Base-by-base conservation (phyloP, 2,797 vertebrate genomes). In the Acridotheres tristis region DNA sequence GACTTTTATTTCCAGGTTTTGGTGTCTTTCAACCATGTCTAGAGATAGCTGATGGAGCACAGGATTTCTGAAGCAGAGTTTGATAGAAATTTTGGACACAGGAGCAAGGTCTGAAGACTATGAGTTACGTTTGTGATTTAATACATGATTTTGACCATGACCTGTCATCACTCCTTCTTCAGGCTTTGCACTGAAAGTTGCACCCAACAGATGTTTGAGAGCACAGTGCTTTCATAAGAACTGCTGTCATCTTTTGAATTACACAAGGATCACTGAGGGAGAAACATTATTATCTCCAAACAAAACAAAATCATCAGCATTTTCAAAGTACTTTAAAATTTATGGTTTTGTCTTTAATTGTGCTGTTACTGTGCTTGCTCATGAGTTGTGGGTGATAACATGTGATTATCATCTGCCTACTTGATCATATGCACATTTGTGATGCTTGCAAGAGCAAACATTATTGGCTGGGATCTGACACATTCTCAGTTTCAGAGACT, bases 381-480 rank as follows among this genome's bases (percentile, higher is more conserved):
- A 93, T 93, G 94, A 81, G 92, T 89, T 95, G 94, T 96, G 95
- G 93, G 94, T 89, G 89, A 90, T 92, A 93, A 94, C 88, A 94
- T 92, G 72, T 94, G 95, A 96, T 95, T 93, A 93, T 94, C 92
- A 95, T 96, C 94, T 96, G 92, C 94, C 95, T 86, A 96, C 95
- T 78, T 62, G 77, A 91, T 96, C 94, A 96, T 88, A 93, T 86
- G 92, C 82, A 84, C 88, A 91, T 95, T 95, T 95, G 87, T 93
- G 89, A 69, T 91, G 89, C 92, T 65, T 79, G 71, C 69, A 88
- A 95, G 83, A 75, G 75, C 81, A 93, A 89, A 92, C 89, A 91
- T 47, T 72, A 89, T 95, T 95, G 87, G 48, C 92, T 96, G 82
- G 76, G 78, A 86, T 73, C 90, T 96, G 93, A 59, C 89, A 94